These are phyloP conservation scores for Mustela lutreola DNA, from an alignment of 2,113 vertebrate genomes.

Conservation along the genomic window DNA sequence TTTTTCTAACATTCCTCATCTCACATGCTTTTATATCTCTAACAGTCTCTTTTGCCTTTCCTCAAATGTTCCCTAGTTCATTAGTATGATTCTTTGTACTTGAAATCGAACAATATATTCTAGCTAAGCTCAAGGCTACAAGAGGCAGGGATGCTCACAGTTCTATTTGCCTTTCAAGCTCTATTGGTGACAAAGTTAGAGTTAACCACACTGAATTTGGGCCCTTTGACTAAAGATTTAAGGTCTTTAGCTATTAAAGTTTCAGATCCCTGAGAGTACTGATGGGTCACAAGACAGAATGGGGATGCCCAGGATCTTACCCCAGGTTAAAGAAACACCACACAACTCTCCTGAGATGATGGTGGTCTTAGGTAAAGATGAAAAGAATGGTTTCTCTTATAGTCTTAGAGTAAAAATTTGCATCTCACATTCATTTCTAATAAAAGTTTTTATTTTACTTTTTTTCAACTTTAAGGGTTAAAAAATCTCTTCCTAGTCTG, in stretches of 20 bases:
- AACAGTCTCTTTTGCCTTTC: background rate
- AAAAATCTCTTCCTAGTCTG: background rate
- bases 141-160: background rate
- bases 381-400: background rate
- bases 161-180: background rate
- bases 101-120: background rate
- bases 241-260: background rate
- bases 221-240: background rate
- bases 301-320: background rate
- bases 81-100: background rate
- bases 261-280: background rate
- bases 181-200: background rate
- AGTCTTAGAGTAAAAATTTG: background rate
- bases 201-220: background rate
- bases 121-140: background rate
- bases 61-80: background rate
- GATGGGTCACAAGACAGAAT: background rate
- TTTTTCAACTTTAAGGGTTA: background rate
- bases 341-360: background rate
- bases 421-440: background rate
- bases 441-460: background rate
- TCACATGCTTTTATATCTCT: background rate
- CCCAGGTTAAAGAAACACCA: background rate
- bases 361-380: background rate
- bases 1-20: background rate